phyloP scores from a whole-genome alignment of 2,888 invertebrate genomes.

The Thereva nobilitata region DNA sequence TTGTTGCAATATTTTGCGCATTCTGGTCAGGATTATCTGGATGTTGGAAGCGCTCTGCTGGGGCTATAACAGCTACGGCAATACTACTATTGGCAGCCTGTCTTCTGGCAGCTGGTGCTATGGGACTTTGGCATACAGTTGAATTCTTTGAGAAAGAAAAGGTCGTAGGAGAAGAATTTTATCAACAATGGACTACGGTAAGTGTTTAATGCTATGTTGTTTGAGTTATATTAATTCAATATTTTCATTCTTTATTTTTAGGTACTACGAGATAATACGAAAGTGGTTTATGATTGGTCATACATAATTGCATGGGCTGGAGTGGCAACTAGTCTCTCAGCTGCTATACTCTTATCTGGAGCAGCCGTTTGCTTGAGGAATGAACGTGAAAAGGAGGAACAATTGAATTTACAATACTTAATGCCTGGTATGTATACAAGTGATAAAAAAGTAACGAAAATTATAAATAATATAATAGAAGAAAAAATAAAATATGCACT shows the following conservation, averaged over 20 bases:
- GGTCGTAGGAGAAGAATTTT: constrained; percentile 88
- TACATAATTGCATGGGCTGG: constrained; percentile 97
- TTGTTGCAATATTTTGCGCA: constrained; percentile 87
- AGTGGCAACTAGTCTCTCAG: constrained; percentile 87
- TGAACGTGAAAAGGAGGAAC: constrained; percentile 92
- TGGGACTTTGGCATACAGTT: constrained; percentile 95
- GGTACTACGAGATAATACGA: constrained; percentile 84
- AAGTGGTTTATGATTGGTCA: constrained; percentile 93
- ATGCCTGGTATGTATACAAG: constrained; percentile 95
- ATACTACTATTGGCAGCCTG: constrained; percentile 68
- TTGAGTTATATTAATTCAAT: neutral
- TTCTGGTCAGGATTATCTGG: constrained; percentile 96
- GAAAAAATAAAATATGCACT: too few relatives aligned
- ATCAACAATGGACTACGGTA: constrained; percentile 90
- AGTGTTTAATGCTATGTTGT: constrained; percentile 46
- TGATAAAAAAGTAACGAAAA: constrained; percentile 37
- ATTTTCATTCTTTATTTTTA: constrained; percentile 55
- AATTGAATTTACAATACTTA: constrained; percentile 96
- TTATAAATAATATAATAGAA: neutral
- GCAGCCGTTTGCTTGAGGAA: constrained; percentile 93
- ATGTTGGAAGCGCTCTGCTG: constrained; percentile 94
- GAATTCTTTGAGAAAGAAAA: constrained; percentile 95
- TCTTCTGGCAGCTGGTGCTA: constrained; percentile 86
- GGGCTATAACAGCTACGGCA: constrained; percentile 91
- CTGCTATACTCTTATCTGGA: constrained; percentile 90